Conservation (phyloP, 2,888 invertebrate species). For the Bombylius major region DNA sequence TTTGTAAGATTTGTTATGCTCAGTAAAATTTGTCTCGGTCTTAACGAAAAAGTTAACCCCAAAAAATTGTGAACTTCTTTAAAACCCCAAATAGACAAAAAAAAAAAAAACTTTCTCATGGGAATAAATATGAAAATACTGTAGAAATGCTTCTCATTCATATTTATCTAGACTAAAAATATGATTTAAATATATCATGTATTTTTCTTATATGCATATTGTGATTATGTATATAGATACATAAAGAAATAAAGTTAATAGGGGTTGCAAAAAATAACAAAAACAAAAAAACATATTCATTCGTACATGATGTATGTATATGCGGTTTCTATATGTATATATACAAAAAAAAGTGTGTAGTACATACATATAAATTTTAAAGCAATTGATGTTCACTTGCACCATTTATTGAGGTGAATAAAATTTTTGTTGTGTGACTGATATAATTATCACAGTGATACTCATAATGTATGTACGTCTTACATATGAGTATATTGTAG, state of each 20-base stretch:
- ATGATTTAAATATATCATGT: no score
- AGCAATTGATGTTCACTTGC: slow-evolving; percentile 12
- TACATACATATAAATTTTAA: slow-evolving; percentile 21
- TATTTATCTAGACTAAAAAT: no score
- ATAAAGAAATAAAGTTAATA: slow-evolving; percentile 13
- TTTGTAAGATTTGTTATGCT: slow-evolving; percentile 29
- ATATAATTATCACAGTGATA: no score
- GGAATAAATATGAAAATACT: slow-evolving; percentile 7
- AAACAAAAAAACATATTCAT: background rate
- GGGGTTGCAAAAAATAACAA: slow-evolving; percentile 9
- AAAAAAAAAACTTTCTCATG: slow-evolving; percentile 9
- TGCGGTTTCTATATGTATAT: no score
- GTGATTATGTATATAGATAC: no score
- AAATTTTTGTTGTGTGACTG: background rate
- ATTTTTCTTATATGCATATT: no score
- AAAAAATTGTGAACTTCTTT: background rate
- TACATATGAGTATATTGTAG: background rate
- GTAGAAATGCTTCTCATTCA: no score
- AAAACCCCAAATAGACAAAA: background rate
- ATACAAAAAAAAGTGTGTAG: no score
- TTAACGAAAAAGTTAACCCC: slow-evolving; percentile 2
- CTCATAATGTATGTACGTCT: background rate
- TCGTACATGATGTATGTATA: no score
- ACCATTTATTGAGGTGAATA: background rate
- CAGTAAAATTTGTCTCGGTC: slow-evolving; percentile 30